A percentile compares a stretch with the other conserved stretches of the same genome.
Evolutionary conservation across 1,140 invertebrate genomes (phyloP).

Genomic region (Nephotettix cincticeps): DNA sequence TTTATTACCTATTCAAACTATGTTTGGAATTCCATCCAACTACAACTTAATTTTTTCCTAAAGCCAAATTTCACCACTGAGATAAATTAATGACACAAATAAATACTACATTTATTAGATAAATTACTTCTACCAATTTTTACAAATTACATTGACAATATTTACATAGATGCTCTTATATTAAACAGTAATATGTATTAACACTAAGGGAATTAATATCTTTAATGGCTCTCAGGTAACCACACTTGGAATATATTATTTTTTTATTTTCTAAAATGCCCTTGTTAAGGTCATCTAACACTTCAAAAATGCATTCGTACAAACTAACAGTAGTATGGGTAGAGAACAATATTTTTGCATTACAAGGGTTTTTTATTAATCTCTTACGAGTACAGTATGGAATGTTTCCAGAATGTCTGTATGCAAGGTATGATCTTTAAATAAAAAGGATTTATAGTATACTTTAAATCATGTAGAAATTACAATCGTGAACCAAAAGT

Average conservation of each 20-base stretch:
- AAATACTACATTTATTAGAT: not conserved
- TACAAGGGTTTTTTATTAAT: too few species aligned
- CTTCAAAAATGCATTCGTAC: not conserved
- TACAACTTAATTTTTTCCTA: too few species aligned
- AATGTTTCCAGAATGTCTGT: not conserved
- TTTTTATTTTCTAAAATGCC: not conserved
- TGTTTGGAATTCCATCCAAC: too few species aligned
- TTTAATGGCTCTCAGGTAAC: not conserved
- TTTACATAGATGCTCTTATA: not conserved
- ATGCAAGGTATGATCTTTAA: too few species aligned
- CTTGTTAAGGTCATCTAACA: not conserved
- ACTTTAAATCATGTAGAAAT: too few species aligned
- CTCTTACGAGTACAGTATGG: not conserved
- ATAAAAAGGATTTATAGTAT: too few species aligned
- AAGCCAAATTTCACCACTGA: too few species aligned
- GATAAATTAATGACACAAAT: not conserved
- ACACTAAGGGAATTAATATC: not conserved
- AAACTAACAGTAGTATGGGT: too few species aligned
- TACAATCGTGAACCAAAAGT: too few species aligned
- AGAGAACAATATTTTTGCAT: too few species aligned
- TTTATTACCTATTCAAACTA: too few species aligned
- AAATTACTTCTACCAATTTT: not conserved
- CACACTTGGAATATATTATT: not conserved
- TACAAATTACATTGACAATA: conserved; percentile 1
- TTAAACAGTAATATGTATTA: not conserved